These are phyloP conservation scores for Drosophila paranaensis DNA, from an alignment of 2,888 invertebrate species.

Conservation along the genomic window DNA sequence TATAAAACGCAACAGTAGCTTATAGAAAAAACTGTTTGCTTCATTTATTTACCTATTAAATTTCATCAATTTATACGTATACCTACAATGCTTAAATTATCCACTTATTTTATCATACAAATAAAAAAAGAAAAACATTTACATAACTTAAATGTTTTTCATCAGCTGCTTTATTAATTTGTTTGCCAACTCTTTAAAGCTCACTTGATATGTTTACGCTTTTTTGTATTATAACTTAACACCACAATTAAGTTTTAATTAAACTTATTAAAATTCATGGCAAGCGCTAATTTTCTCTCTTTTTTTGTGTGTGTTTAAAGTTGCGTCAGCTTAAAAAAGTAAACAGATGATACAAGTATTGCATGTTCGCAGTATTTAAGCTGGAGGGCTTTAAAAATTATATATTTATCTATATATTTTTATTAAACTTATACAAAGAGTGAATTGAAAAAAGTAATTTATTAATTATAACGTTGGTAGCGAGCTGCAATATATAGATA, in stretches of 20 bases:
- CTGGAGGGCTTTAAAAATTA: not conserved
- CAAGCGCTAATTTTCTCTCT: not conserved
- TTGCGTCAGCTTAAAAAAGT: constrained; percentile 22
- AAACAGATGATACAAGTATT: constrained; percentile 11
- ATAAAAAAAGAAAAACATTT: not conserved
- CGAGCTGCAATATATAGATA: no score
- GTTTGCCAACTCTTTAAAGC: not conserved
- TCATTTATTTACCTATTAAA: not conserved
- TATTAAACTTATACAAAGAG: not conserved
- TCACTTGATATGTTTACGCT: not conserved
- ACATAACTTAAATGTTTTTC: not conserved
- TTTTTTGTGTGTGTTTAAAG: constrained; percentile 13
- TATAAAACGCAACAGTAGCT: no score
- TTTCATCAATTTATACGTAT: not conserved
- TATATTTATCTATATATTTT: not conserved
- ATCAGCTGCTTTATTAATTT: not conserved
- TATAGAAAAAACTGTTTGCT: no score
- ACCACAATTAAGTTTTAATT: constrained; percentile 39
- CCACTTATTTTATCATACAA: not conserved
- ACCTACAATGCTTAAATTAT: not conserved
- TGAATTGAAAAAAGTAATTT: not conserved
- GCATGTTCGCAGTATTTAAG: not conserved
- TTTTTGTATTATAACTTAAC: constrained; percentile 9
- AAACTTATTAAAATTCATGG: constrained; percentile 38
- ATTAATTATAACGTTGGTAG: not conserved